phyloP scores from a whole-genome alignment of 2,797 vertebrate genomes.

The Valencia hispanica region DNA sequence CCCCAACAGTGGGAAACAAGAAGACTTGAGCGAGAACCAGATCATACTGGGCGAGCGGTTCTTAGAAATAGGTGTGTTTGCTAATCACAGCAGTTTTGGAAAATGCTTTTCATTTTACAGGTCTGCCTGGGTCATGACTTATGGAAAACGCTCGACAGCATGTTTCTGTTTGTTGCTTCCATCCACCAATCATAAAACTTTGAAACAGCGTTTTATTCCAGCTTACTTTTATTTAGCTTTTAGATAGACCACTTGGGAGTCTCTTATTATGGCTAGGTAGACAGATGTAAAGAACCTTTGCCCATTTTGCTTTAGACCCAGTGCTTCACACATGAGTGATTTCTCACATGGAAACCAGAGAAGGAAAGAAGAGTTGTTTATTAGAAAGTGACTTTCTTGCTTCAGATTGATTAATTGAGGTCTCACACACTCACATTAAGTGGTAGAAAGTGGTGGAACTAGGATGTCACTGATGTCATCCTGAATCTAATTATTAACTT shows the following conservation, averaged over 20 bases:
- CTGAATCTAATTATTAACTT: no score
- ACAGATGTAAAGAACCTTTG: neutral
- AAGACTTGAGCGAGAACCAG: conserved; percentile 49
- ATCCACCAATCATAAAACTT: conserved; percentile 11
- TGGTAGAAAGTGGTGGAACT: no score
- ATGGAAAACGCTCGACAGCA: conserved; percentile 18
- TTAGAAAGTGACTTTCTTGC: neutral
- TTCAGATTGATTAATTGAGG: neutral
- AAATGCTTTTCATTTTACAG: conserved; percentile 32
- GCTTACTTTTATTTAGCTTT: conserved; percentile 16
- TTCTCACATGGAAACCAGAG: neutral
- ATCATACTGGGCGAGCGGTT: conserved; percentile 17
- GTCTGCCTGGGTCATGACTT: conserved; percentile 22
- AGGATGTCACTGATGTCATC: no score
- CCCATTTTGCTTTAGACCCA: neutral
- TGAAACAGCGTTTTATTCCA: conserved; percentile 13
- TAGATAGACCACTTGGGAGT: neutral
- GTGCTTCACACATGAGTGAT: neutral
- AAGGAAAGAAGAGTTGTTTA: neutral
- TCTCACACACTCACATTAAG: no score
- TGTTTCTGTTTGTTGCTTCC: conserved; percentile 28
- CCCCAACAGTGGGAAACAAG: conserved; percentile 28
- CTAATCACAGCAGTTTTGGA: conserved; percentile 33
- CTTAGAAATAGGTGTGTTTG: conserved; percentile 14
- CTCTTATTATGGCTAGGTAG: neutral